Conservation (phyloP, 2,888 invertebrate species). For the Magallana nippona region DNA sequence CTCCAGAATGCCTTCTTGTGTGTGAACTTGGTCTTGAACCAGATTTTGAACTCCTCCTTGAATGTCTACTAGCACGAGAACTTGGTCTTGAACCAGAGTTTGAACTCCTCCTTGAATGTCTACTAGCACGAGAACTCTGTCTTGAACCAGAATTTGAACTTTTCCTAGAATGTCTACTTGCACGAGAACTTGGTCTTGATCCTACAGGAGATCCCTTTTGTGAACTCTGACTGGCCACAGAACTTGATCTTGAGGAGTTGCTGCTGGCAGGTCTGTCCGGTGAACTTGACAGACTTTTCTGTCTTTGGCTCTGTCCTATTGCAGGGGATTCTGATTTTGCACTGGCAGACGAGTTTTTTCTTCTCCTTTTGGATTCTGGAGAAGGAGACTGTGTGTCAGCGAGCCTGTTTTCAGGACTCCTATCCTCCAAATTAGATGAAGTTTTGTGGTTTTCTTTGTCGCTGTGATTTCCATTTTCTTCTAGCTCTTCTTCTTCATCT, state of each 20-base stretch:
- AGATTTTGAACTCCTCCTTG: conserved; percentile 26
- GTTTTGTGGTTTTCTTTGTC: conserved; percentile 35
- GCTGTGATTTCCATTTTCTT: conserved; percentile 21
- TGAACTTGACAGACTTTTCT: neutral
- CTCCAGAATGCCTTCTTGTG: conserved; percentile 13
- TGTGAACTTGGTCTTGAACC: conserved; percentile 34
- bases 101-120: conserved; percentile 8
- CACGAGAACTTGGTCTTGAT: conserved; percentile 36
- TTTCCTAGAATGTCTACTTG: conserved; percentile 11
- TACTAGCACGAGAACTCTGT: conserved; percentile 7
- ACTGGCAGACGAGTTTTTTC: neutral
- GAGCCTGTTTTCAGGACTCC: neutral
- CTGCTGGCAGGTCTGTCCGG: neutral
- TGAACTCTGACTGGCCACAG: conserved; percentile 30
- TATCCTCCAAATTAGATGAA: neutral
- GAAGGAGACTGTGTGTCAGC: conserved; percentile 40
- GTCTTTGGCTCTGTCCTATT: neutral
- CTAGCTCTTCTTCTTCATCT: conserved; percentile 25
- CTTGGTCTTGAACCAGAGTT: conserved; percentile 19
- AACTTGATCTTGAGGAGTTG: conserved; percentile 33
- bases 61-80: conserved; percentile 29
- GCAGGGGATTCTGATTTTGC: conserved; percentile 28
- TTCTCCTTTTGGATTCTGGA: conserved; percentile 36
- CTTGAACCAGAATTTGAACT: conserved; percentile 34
- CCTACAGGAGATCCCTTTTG: conserved; percentile 17